phyloP scores from a whole-genome alignment of 2,888 invertebrate genomes.

The Strigamia transsilvanica region DNA sequence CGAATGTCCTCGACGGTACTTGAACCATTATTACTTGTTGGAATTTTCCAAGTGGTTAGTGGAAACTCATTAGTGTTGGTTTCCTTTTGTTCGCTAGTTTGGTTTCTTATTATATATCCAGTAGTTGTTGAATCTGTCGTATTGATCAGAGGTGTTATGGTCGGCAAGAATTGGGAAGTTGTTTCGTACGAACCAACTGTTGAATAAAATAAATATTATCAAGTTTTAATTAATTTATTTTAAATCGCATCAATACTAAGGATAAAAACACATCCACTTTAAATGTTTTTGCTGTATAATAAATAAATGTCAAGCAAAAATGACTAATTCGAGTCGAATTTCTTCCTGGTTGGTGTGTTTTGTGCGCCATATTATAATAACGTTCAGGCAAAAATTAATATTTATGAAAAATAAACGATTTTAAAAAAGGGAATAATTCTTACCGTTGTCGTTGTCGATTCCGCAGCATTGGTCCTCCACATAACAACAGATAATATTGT shows the following conservation, averaged over 20 bases:
- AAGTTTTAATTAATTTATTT: not conserved
- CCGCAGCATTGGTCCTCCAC: not conserved
- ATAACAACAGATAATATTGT: not conserved
- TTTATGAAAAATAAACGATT: not conserved
- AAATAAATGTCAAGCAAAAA: not conserved
- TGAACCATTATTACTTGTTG: not conserved
- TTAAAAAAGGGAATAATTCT: not conserved
- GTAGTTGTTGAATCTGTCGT: not conserved
- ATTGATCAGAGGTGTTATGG: not conserved
- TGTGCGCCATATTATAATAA: not conserved
- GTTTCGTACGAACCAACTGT: not conserved
- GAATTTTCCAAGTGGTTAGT: not conserved
- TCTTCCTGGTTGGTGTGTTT: not conserved
- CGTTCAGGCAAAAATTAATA: not conserved
- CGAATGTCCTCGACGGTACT: not conserved
- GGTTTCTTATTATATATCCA: not conserved
- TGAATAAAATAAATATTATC: not conserved
- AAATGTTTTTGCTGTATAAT: not conserved
- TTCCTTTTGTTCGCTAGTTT: not conserved
- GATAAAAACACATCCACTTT: not conserved
- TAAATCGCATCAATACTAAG: not conserved
- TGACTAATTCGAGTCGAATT: not conserved
- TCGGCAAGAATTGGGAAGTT: not conserved
- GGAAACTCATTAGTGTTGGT: not conserved
- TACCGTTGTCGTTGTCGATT: not conserved